Evolutionary conservation across 2,113 vertebrate genomes (phyloP), one percentile per base, ranked within the genome.

Genomic region (Pagrus major): DNA sequence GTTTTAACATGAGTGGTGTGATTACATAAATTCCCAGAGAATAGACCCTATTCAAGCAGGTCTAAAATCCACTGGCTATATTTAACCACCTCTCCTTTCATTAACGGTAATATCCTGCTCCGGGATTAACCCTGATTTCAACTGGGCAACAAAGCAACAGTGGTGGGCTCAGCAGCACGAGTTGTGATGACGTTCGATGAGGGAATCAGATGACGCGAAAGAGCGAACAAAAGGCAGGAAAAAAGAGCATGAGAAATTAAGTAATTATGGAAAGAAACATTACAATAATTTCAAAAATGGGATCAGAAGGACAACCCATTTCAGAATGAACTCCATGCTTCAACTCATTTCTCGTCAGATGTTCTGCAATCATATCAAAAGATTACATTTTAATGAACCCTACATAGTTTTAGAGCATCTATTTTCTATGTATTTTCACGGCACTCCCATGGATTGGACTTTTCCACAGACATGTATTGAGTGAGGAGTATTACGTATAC

Each of bases 61-160:
- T 64, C 46, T 71, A 44, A 76, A 87, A 73, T 29, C 3, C n/a
- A 0, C 33, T n/a, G 56, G 80, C 86, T 94, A 94, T 94, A 86
- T 94, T 94, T 93, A 94, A 71, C 88, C 71, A 88, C 70, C 52
- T 88, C 59, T 76, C 46, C 71, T 65, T 88, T 85, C 77, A 84
- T 84, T 78, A 55, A 61, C 15, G 16, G 49, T 68, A 74, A 88
- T 84, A 93, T 89, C 70, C 87, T 86, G 70, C 83, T 81, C 59
- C 77, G 68, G 86, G 83, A 91, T 93, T 93, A 92, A 86, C 67
- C 73, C 76, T 88, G 83, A 84, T 86, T 88, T 85, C 64, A 72
- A 69, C 65, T 18, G 49, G 21, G 44, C 20, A 67, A 68, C 80
- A 77, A 51, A 76, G 73, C 33, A 42, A 23, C 33, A 27, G 5